Percentiles rank a stretch among this genome's conserved stretches.
These are phyloP conservation scores for Tipula vernalis DNA, from an alignment of 2,888 invertebrate genomes.

Conservation along the genomic window DNA sequence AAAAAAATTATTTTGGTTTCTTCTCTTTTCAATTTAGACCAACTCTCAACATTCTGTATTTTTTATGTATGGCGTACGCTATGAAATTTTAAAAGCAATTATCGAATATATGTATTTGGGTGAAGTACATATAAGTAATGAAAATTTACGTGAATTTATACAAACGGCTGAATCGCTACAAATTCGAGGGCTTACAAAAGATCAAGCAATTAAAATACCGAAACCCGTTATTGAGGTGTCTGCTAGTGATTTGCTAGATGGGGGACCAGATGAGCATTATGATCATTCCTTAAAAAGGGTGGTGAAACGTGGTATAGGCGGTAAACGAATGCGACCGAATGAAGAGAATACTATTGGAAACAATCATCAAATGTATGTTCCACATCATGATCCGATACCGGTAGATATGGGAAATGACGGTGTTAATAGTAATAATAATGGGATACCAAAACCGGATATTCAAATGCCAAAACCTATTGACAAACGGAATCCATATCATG, in stretches of 20 bases:
- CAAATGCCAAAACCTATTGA: slow-evolving; percentile 5
- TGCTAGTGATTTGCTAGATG: not conserved
- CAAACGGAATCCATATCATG: not conserved
- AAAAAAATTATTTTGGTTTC: not conserved
- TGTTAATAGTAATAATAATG: not conserved
- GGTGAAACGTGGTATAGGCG: not conserved
- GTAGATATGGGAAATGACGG: not conserved
- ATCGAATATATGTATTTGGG: slow-evolving; percentile 19
- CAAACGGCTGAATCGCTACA: slow-evolving; percentile 17
- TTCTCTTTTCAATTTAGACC: not conserved
- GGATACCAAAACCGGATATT: not conserved
- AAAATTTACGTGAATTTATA: slow-evolving; percentile 17
- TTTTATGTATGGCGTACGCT: slow-evolving; percentile 18
- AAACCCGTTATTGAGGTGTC: not conserved
- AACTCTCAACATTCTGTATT: slow-evolving; percentile 12
- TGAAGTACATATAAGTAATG: slow-evolving; percentile 18
- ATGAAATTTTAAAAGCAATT: slow-evolving; percentile 17
- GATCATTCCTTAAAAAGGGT: not conserved
- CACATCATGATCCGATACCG: not conserved
- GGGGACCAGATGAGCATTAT: not conserved
- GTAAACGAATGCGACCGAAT: not conserved
- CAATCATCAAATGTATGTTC: not conserved
- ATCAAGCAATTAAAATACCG: slow-evolving; percentile 6
- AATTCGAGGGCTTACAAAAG: slow-evolving; percentile 18
- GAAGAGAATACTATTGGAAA: not conserved